phyloP scores from a whole-genome alignment of 2,113 vertebrate species.

The Sula dactylatra region DNA sequence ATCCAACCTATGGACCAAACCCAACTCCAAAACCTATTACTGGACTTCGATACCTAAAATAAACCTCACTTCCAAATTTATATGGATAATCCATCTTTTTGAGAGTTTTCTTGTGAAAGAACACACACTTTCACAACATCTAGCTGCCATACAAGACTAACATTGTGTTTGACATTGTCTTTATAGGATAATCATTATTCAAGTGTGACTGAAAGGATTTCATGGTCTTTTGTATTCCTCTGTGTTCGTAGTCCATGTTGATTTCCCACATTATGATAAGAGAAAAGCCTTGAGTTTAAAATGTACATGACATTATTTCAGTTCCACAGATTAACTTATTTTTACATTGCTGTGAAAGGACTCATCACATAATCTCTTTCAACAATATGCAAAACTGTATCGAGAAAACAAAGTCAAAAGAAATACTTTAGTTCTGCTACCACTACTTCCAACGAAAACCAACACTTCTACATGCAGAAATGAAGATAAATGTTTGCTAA shows the following conservation, averaged over 20 bases:
- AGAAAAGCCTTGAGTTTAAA: background rate
- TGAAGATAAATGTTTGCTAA: background rate
- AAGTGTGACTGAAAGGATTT: background rate
- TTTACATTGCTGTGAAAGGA: background rate
- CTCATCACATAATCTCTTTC: background rate
- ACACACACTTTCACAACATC: background rate
- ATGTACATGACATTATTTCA: background rate
- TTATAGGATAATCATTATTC: background rate
- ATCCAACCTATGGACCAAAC: background rate
- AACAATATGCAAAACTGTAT: background rate
- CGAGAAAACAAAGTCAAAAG: background rate
- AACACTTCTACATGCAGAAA: background rate
- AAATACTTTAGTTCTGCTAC: background rate
- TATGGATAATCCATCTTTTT: background rate
- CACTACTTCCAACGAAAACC: background rate
- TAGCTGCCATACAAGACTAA: background rate
- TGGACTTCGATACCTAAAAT: background rate
- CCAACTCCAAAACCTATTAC: background rate
- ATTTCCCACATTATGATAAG: background rate
- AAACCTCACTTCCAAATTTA: background rate
- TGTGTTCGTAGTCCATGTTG: background rate
- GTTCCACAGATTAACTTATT: background rate
- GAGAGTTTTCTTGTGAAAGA: background rate
- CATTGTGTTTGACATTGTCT: background rate
- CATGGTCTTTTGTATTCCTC: background rate